A percentile compares a stretch with the other conserved stretches of the same genome.
These are phyloP conservation scores for Abrostola tripartita DNA, from an alignment of 2,888 invertebrate species.

Conservation along the genomic window DNA sequence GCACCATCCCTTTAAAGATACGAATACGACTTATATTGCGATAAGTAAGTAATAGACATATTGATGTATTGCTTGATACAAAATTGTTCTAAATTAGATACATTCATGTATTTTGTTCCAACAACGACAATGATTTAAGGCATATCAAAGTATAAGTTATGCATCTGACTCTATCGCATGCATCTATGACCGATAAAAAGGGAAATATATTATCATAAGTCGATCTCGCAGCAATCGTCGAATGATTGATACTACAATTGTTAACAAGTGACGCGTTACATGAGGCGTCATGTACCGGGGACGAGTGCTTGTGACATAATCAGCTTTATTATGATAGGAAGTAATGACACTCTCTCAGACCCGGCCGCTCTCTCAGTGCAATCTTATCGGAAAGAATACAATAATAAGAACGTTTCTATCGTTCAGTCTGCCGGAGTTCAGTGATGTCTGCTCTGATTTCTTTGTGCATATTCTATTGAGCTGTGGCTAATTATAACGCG, in stretches of 20 bases:
- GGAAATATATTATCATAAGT: constrained; percentile 3
- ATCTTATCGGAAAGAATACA: constrained; percentile 52
- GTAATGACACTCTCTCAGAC: constrained; percentile 29
- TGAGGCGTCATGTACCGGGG: constrained; percentile 9
- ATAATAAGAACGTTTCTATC: constrained; percentile 24
- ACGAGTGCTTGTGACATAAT: constrained; percentile 38
- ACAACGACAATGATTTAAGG: not conserved
- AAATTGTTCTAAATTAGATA: not conserved
- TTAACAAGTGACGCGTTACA: constrained; percentile 19
- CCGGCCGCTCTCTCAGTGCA: constrained; percentile 32
- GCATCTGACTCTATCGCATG: not conserved
- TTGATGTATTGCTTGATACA: not conserved
- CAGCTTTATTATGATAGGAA: constrained; percentile 38
- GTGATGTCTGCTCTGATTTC: constrained; percentile 10
- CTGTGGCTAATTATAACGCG: not conserved
- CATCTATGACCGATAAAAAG: constrained; percentile 10
- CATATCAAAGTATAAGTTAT: too few relatives aligned
- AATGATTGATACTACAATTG: constrained; percentile 27
- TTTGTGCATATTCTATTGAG: constrained; percentile 5
- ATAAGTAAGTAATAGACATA: not conserved
- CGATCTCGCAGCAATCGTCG: constrained; percentile 14
- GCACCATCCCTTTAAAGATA: not conserved
- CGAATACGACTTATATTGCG: not conserved
- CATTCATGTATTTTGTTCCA: not conserved
- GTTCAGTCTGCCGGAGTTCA: constrained; percentile 25